Evolutionary conservation across 2,113 vertebrate species (phyloP).

Genomic region (Lophura nycthemera): DNA sequence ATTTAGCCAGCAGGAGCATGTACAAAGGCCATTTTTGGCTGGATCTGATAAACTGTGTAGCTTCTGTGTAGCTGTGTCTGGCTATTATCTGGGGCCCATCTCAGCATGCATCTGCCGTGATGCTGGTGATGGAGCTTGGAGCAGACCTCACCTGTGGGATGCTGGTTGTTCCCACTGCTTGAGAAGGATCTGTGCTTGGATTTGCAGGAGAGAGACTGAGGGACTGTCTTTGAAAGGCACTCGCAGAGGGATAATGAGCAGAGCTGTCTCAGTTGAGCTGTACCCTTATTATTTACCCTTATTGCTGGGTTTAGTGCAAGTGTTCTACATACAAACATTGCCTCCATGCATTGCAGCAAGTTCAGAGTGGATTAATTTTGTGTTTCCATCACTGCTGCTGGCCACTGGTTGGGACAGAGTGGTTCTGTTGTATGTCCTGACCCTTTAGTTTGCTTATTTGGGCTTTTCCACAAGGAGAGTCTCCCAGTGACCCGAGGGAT

Average conservation of each 20-base stretch:
- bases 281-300: not conserved
- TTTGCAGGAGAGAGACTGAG: not conserved
- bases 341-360: not conserved
- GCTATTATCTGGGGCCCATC: not conserved
- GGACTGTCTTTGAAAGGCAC: not conserved
- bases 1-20: not conserved
- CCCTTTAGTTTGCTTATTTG: not conserved
- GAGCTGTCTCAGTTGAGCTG: fast-evolving
- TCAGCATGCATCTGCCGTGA: not conserved
- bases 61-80: not conserved
- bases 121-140: not conserved
- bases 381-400: not conserved
- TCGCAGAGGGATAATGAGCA: not conserved
- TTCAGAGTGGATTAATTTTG: not conserved
- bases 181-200: not conserved
- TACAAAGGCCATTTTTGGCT: not conserved
- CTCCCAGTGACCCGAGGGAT: not conserved
- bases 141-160: not conserved
- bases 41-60: not conserved
- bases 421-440: not conserved
- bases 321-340: not conserved
- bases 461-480: not conserved
- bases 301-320: not conserved
- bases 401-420: fast-evolving
- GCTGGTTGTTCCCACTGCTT: not conserved